These are phyloP conservation scores for Acanthaster planci DNA, from an alignment of 35 echinoderm and acorn worm genomes.

Conservation along the genomic window DNA sequence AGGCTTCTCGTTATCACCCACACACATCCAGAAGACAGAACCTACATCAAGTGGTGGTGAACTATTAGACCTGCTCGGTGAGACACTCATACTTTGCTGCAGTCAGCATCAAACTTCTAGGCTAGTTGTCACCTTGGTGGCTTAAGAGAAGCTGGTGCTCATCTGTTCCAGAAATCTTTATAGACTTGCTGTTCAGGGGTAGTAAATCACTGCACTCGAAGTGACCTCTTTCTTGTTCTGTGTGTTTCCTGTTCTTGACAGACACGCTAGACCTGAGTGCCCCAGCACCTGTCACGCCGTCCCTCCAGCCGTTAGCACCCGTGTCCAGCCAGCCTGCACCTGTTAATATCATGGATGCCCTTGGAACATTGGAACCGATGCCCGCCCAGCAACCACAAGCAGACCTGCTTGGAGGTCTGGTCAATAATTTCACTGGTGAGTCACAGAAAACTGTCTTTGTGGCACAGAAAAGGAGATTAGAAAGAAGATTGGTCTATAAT, in stretches of 20 bases:
- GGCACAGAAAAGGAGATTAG: too few relatives aligned
- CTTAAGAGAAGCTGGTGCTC: too few relatives aligned
- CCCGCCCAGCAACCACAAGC: conserved; percentile 40
- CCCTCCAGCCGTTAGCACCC: conserved; percentile 3
- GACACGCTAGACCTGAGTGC: conserved; percentile 34
- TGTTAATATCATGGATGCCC: conserved; percentile 67
- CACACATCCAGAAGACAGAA: conserved; percentile 31
- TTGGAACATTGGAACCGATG: conserved; percentile 62
- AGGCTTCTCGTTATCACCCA: conserved; percentile 41
- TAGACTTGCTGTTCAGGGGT: too few relatives aligned
- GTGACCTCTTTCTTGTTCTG: too few relatives aligned
- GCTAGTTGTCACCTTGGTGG: too few relatives aligned
- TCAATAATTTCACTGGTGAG: conserved; percentile 73
- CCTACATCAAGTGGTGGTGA: conserved; percentile 49
- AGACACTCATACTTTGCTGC: too few relatives aligned
- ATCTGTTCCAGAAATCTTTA: too few relatives aligned
- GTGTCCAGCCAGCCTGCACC: conserved; percentile 23
- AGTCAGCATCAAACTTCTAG: too few relatives aligned
- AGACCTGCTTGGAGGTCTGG: conserved; percentile 74
- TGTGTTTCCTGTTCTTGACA: too few relatives aligned
- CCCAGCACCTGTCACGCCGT: conserved; percentile 1
- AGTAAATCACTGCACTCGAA: too few relatives aligned
- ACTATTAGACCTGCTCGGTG: conserved; percentile 77
- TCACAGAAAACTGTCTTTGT: too few relatives aligned
- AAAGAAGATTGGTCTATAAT: too few relatives aligned